phyloP scores from a whole-genome alignment of 2,888 invertebrate species.

The Volucella inanis region DNA sequence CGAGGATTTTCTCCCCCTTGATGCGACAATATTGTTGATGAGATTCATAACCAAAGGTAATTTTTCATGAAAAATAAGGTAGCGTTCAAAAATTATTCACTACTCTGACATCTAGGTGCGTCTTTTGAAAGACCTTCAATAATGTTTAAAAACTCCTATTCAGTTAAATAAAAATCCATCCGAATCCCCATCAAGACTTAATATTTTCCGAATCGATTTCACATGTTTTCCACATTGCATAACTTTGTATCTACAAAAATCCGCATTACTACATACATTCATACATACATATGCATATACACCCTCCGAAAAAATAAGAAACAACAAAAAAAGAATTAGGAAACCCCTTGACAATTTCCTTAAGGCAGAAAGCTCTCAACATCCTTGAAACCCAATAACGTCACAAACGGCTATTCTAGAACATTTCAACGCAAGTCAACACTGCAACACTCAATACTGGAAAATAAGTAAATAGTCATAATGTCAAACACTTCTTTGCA shows the following conservation, averaged over 20 bases:
- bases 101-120: no score
- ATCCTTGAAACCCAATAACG: constrained; percentile 27
- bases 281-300: no score
- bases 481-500: background rate
- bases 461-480: background rate
- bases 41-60: no score
- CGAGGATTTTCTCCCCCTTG: no score
- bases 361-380: constrained; percentile 40
- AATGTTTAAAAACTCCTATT: no score
- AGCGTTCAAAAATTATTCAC: no score
- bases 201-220: constrained; percentile 52
- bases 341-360: background rate
- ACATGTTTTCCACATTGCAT: constrained; percentile 55
- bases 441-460: background rate
- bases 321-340: constrained; percentile 11
- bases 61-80: no score
- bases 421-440: constrained; percentile 17
- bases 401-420: background rate
- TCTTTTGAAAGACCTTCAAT: no score
- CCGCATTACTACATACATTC: constrained; percentile 60
- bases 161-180: background rate
- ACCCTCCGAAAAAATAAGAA: background rate
- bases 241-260: constrained; percentile 62
- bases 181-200: background rate
- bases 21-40: no score